These are phyloP conservation scores for Tolmerus cingulatus DNA, from an alignment of 2,888 invertebrate genomes.

Conservation along the genomic window DNA sequence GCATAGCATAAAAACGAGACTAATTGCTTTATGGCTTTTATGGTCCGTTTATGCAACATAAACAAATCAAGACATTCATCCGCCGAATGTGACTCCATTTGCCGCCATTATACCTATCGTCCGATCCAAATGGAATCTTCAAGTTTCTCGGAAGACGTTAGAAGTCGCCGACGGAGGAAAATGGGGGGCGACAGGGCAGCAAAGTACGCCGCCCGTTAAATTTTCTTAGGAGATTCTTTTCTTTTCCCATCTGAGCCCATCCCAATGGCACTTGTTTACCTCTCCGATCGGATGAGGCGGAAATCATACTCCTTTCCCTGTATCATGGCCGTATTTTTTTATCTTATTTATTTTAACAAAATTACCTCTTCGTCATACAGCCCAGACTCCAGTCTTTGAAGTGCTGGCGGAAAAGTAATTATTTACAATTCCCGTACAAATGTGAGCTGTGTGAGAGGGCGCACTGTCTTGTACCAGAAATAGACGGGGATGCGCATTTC, in stretches of 20 bases:
- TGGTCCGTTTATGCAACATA: conserved; percentile 33
- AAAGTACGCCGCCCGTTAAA: background rate
- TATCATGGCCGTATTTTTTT: conserved; percentile 12
- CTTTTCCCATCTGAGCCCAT: background rate
- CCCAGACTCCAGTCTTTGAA: conserved; percentile 20
- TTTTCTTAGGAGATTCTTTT: background rate
- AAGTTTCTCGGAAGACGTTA: conserved; percentile 7
- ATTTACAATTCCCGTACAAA: conserved; percentile 30
- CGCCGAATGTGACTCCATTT: background rate
- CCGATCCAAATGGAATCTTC: background rate
- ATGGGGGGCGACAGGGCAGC: background rate
- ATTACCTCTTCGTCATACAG: conserved; percentile 29
- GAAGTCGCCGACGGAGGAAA: conserved; percentile 32
- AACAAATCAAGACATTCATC: conserved; percentile 17
- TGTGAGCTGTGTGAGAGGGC: background rate
- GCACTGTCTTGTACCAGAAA: conserved; percentile 8
- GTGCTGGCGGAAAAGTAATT: conserved; percentile 32
- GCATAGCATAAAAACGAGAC: background rate
- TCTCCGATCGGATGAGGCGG: conserved; percentile 24
- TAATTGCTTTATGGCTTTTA: conserved; percentile 40
- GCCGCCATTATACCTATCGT: background rate
- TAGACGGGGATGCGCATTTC: conserved; percentile 7
- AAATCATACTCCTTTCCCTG: conserved; percentile 7
- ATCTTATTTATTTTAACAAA: conserved; percentile 37
- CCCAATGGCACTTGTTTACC: conserved; percentile 32